phyloP scores from a whole-genome alignment of 2,797 vertebrate species.

The Heteromormyrus szaboi region DNA sequence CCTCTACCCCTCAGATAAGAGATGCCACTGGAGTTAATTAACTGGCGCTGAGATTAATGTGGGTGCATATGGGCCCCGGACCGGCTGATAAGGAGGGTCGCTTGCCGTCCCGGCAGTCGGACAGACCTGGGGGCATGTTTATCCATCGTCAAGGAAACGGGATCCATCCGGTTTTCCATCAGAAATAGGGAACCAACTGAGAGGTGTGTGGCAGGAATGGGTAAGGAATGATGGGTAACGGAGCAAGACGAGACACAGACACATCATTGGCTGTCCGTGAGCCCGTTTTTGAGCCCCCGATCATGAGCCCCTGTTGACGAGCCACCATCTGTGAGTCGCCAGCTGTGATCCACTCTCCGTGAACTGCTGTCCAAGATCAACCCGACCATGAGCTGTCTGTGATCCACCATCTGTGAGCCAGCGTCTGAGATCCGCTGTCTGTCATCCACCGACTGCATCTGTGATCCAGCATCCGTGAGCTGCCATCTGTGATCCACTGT shows the following conservation, averaged over 20 bases:
- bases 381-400: neutral
- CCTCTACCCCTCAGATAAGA: slow-evolving; percentile 18
- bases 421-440: too few relatives aligned
- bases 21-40: slow-evolving; percentile 34
- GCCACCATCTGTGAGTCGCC: too few relatives aligned
- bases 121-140: slow-evolving; percentile 13
- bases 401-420: neutral
- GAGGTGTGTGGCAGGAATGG: neutral
- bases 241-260: neutral
- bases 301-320: neutral
- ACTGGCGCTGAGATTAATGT: slow-evolving; percentile 28
- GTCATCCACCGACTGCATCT: too few relatives aligned
- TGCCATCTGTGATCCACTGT: neutral
- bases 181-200: neutral
- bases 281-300: neutral
- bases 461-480: neutral
- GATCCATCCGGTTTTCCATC: neutral
- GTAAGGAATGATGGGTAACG: neutral
- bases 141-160: neutral
- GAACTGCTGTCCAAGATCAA: neutral
- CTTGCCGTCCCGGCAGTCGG: slow-evolving; percentile 18
- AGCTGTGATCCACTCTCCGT: neutral
- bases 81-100: slow-evolving; percentile 30
- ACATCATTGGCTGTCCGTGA: neutral
- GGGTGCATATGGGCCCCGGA: slow-evolving; percentile 16